Percentiles rank a stretch among this genome's conserved stretches.
phyloP scores from a whole-genome alignment of 1,140 invertebrate genomes.

The Pseudomyrmex dendroicus region DNA sequence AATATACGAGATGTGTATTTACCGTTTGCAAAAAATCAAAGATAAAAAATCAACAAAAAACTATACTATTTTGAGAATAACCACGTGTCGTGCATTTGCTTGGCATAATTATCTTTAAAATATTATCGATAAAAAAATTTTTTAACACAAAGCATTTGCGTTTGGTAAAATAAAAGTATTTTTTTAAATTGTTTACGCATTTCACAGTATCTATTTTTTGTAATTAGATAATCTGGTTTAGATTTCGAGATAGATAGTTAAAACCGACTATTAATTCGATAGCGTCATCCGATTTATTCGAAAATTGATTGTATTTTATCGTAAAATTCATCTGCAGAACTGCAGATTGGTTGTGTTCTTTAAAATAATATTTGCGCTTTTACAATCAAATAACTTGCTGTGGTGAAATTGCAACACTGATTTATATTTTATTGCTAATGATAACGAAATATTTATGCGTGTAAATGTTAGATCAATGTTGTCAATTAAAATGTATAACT shows the following conservation, averaged over 20 bases:
- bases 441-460: not conserved
- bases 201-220: too few relatives aligned
- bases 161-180: too few relatives aligned
- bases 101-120: not conserved
- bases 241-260: too few relatives aligned
- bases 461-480: constrained; percentile 30
- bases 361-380: constrained; percentile 36
- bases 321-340: constrained; percentile 23
- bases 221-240: too few relatives aligned
- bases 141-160: not conserved
- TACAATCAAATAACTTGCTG: not conserved
- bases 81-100: not conserved
- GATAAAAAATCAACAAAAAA: too few relatives aligned
- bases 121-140: not conserved
- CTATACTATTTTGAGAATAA: not conserved
- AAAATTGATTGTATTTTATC: constrained; percentile 47
- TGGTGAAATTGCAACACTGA: not conserved
- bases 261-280: constrained; percentile 23
- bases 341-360: not conserved
- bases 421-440: constrained; percentile 25
- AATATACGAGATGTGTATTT: not conserved
- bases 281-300: not conserved
- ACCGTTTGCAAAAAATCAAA: not conserved
- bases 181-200: too few relatives aligned
- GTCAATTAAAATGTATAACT: constrained; percentile 31